Conservation (phyloP, 2,797 vertebrate genomes). For the Malacoraja senta region DNA sequence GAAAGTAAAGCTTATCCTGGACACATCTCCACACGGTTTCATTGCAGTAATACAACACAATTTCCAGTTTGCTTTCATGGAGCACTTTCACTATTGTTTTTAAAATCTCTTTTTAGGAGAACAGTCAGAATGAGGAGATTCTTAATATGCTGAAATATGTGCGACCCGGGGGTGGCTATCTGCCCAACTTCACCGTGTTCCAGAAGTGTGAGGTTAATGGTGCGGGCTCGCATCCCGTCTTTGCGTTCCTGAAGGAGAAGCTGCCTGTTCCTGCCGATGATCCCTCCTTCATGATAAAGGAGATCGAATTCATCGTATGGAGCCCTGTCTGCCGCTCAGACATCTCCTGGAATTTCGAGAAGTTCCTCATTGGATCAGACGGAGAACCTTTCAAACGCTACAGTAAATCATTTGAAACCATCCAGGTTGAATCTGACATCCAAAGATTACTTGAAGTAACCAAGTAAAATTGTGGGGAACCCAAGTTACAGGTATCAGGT, state of each 20-base stretch:
- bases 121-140: conserved; percentile 82
- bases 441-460: conserved; percentile 85
- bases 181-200: conserved; percentile 79
- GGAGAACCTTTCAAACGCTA: conserved; percentile 94
- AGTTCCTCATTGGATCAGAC: conserved; percentile 88
- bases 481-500: background rate
- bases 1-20: background rate
- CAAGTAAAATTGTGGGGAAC: conserved; percentile 60
- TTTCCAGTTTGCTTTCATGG: background rate
- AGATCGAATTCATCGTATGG: conserved; percentile 83
- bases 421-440: conserved; percentile 84
- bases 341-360: conserved; percentile 96
- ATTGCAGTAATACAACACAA: background rate
- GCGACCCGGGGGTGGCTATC: conserved; percentile 78
- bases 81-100: background rate
- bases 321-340: conserved; percentile 78
- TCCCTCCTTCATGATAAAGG: conserved; percentile 66
- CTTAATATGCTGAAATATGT: conserved; percentile 78
- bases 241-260: conserved; percentile 90
- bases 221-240: conserved; percentile 76
- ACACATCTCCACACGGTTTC: too few species aligned
- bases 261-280: conserved; percentile 80
- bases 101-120: conserved; percentile 65
- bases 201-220: conserved; percentile 94
- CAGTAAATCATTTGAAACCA: conserved; percentile 76